These are phyloP conservation scores for Cairina moschata DNA, from an alignment of 2,113 vertebrate genomes.

Conservation along the genomic window DNA sequence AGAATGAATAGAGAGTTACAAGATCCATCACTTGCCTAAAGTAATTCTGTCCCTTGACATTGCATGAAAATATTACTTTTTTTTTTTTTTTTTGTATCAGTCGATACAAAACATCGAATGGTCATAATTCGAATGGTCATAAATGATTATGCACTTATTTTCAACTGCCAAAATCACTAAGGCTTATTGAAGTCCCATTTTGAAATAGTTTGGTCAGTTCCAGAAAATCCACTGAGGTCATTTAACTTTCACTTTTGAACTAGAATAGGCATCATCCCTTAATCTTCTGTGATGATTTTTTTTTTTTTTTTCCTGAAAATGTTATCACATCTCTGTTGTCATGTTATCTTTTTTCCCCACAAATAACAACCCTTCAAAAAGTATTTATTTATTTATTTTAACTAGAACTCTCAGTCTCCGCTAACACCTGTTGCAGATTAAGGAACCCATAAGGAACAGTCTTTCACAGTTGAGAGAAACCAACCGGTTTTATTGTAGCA, in stretches of 20 bases:
- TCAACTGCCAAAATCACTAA: not conserved
- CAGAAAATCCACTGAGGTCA: not conserved
- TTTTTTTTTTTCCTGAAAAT: not conserved
- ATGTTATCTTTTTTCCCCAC: not conserved
- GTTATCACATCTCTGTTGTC: not conserved
- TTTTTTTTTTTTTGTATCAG: not conserved
- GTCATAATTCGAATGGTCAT: not conserved
- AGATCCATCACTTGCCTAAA: not conserved
- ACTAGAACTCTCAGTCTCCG: not conserved
- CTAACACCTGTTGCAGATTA: not conserved
- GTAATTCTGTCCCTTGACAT: not conserved
- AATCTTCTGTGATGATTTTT: not conserved
- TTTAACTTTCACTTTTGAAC: not conserved
- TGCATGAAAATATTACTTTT: not conserved
- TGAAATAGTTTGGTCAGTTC: not conserved
- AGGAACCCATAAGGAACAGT: not conserved
- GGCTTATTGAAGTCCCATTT: not conserved
- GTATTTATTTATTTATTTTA: not conserved
- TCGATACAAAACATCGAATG: too few relatives aligned
- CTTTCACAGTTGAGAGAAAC: not conserved
- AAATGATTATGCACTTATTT: not conserved
- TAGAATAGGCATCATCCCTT: not conserved
- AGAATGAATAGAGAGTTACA: not conserved
- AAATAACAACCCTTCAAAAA: not conserved
- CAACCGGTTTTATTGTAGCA: not conserved